A percentile compares a stretch with the other conserved stretches of the same genome.
Conservation (phyloP, 1,140 invertebrate genomes). For the Diorhabda carinulata region DNA sequence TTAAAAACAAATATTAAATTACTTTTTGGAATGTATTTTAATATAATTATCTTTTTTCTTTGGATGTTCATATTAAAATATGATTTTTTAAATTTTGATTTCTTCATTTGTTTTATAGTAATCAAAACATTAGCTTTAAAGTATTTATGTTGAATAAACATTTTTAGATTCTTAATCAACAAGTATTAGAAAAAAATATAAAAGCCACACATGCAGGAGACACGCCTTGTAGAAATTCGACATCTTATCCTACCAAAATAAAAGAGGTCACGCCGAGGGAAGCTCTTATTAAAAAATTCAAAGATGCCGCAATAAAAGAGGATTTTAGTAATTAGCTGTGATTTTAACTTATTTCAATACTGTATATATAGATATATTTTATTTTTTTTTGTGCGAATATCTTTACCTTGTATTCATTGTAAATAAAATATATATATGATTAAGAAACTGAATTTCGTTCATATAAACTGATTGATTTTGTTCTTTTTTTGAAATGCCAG, state of each 20-base stretch:
- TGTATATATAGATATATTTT: no score
- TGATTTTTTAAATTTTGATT: not conserved
- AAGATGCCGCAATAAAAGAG: not conserved
- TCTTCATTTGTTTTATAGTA: not conserved
- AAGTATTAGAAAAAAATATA: conserved; percentile 9
- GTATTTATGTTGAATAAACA: not conserved
- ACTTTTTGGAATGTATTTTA: no score
- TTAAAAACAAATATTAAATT: no score
- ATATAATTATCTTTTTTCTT: no score
- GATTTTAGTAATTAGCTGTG: no score
- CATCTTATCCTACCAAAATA: not conserved
- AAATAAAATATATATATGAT: no score
- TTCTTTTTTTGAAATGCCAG: no score
- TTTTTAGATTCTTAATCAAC: not conserved
- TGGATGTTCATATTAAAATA: not conserved
- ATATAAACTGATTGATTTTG: no score
- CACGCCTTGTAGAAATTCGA: conserved; percentile 5
- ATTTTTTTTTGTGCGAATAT: no score
- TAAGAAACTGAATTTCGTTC: no score
- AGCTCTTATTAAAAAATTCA: conserved; percentile 9
- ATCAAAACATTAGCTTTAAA: not conserved
- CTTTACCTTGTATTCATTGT: no score
- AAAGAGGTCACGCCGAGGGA: conserved; percentile 5
- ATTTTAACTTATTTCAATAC: no score
- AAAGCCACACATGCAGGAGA: conserved; percentile 6